Evolutionary conservation across 2,888 invertebrate species (phyloP).

Genomic region (Melanotus villosus): DNA sequence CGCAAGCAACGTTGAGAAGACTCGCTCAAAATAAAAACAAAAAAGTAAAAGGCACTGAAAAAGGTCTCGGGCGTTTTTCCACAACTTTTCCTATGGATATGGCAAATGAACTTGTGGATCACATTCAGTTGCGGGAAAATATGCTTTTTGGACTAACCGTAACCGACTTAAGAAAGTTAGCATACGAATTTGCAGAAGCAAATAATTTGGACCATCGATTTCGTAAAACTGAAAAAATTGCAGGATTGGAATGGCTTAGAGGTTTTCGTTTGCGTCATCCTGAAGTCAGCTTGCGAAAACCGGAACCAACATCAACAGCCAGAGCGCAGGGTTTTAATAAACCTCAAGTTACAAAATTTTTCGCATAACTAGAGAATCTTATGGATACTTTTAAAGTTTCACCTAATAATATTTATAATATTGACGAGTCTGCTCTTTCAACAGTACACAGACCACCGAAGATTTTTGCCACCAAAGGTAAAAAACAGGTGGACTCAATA

Average conservation of each 20-base stretch:
- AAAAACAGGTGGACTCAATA: not conserved
- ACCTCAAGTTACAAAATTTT: not conserved
- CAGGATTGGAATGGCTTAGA: not conserved
- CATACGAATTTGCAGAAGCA: not conserved
- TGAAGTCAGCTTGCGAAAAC: not conserved
- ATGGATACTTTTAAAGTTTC: too few species aligned
- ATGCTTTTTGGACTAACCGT: not conserved
- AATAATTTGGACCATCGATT: not conserved
- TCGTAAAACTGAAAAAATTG: not conserved
- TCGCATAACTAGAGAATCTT: not conserved
- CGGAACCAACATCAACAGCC: not conserved
- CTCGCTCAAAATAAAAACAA: not conserved
- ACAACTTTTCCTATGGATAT: not conserved
- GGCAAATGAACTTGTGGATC: not conserved
- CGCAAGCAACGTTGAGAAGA: not conserved
- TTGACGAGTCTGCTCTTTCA: too few species aligned
- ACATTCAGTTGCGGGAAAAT: not conserved
- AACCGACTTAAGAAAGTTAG: not conserved
- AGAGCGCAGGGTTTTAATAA: not conserved
- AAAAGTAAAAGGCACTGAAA: not conserved
- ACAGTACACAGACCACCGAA: not conserved
- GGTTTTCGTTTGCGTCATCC: too few species aligned
- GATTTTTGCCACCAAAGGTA: not conserved
- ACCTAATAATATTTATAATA: too few species aligned
- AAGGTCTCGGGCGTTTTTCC: not conserved